phyloP scores from a whole-genome alignment of 2,113 vertebrate species.

The Parus major region DNA sequence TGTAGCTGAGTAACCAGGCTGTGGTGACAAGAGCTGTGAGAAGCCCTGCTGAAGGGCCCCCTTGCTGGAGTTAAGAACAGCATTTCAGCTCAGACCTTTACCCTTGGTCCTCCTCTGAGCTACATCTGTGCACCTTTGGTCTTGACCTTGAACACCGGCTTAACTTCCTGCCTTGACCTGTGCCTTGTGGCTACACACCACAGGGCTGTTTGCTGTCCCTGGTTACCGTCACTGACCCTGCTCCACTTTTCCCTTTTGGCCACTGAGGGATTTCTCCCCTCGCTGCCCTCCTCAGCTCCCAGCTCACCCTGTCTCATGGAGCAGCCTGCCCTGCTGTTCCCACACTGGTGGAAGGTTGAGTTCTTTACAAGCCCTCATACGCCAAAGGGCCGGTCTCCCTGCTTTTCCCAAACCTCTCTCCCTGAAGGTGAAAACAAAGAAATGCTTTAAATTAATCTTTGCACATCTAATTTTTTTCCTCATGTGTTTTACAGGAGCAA shows the following conservation, averaged over 20 bases:
- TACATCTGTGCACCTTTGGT: not conserved
- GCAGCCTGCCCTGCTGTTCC: not conserved
- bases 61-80: not conserved
- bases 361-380: not conserved
- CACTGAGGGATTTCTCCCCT: not conserved
- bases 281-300: not conserved
- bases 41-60: not conserved
- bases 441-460: not conserved
- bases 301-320: not conserved
- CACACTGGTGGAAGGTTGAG: not conserved
- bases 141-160: not conserved
- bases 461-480: not conserved
- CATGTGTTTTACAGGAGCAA: not conserved
- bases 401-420: not conserved
- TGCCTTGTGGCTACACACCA: too few relatives aligned
- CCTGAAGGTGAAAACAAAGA: not conserved
- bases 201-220: not conserved
- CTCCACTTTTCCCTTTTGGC: accelerated
- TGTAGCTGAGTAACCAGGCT: not conserved
- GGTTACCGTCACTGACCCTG: not conserved
- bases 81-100: not conserved
- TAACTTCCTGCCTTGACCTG: not conserved
- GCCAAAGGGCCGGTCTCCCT: not conserved
- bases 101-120: not conserved
- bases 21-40: not conserved